A percentile compares a stretch with the other conserved stretches of the same genome.
Evolutionary conservation across 2,888 invertebrate genomes (phyloP).

Genomic region (Amphimallon solstitiale): DNA sequence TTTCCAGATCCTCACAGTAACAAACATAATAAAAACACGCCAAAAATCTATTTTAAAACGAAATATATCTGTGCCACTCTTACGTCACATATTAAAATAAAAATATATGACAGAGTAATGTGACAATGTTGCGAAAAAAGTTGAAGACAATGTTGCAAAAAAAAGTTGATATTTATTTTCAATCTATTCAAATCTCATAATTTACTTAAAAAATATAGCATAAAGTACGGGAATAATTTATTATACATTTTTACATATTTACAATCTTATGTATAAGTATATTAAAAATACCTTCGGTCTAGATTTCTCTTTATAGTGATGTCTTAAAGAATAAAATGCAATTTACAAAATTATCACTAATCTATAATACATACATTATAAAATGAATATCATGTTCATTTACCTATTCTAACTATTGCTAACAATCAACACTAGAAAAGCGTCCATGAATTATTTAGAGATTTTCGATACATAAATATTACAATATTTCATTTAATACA

Average conservation of each 20-base stretch:
- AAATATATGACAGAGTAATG: too few relatives aligned
- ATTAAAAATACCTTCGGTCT: constrained; percentile 26
- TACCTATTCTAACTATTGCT: constrained; percentile 19
- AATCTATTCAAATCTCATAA: too few relatives aligned
- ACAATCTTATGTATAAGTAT: constrained; percentile 28
- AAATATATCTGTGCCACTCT: too few relatives aligned
- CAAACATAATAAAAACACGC: too few relatives aligned
- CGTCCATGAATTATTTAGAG: constrained; percentile 2
- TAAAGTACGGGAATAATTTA: constrained; percentile 24
- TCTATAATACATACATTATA: constrained; percentile 29
- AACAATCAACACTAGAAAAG: constrained; percentile 18
- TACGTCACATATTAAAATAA: too few relatives aligned
- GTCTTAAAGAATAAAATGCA: constrained; percentile 16
- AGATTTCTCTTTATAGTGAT: constrained; percentile 5
- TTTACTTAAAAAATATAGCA: too few relatives aligned
- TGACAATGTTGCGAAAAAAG: too few relatives aligned
- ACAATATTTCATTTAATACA: neutral
- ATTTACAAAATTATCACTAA: constrained; percentile 34
- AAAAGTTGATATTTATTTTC: too few relatives aligned
- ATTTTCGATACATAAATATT: neutral
- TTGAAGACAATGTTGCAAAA: too few relatives aligned
- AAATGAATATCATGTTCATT: constrained; percentile 15
- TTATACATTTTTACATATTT: constrained; percentile 36
- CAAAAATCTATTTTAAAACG: too few relatives aligned
- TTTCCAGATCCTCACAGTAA: too few relatives aligned